A percentile compares a stretch with the other conserved stretches of the same genome.
These are phyloP conservation scores for Homalodisca vitripennis DNA, from an alignment of 1,140 invertebrate species.

Conservation along the genomic window DNA sequence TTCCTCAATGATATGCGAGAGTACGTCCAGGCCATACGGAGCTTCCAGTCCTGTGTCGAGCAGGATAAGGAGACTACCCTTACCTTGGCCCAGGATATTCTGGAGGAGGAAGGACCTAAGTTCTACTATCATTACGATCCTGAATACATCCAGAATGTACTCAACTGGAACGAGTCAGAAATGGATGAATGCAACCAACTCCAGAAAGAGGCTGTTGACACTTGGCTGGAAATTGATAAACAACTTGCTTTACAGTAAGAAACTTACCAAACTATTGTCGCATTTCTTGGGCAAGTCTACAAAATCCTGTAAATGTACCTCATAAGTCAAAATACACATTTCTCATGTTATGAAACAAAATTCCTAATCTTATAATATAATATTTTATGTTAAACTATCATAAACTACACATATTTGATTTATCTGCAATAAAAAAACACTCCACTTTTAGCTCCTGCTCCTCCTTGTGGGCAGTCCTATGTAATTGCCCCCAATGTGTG, in stretches of 20 bases:
- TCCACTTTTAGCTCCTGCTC: too few relatives aligned
- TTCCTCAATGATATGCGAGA: background rate
- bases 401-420: too few relatives aligned
- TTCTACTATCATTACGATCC: constrained; percentile 4
- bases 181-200: constrained; percentile 2
- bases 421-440: too few relatives aligned
- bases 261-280: background rate
- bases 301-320: too few relatives aligned
- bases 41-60: background rate
- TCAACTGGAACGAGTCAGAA: constrained; percentile 8
- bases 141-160: background rate
- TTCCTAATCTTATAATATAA: too few relatives aligned
- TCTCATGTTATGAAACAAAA: too few relatives aligned
- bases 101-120: constrained; percentile 14
- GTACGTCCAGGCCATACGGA: constrained; percentile 9
- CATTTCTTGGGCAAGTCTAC: too few relatives aligned
- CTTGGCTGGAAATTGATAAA: constrained; percentile 1
- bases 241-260: background rate
- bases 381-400: too few relatives aligned
- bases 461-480: too few relatives aligned
- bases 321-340: too few relatives aligned
- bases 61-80: background rate
- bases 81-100: background rate
- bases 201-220: background rate
- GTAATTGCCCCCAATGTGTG: too few relatives aligned